Conservation (phyloP, 2,888 invertebrate genomes). For the Atrina japonica region DNA sequence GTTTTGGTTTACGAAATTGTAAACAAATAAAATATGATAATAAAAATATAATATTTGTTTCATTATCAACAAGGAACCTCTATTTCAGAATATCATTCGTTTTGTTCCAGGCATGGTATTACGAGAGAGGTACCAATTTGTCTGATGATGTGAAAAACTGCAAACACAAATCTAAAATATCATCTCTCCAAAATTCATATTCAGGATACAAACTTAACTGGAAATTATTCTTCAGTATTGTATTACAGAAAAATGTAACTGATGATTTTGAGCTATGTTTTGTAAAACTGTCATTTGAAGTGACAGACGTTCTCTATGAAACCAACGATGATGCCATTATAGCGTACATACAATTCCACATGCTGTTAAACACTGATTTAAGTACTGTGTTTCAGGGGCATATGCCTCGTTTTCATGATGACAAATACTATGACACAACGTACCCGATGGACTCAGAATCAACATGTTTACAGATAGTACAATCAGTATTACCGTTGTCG, state of each 20-base stretch:
- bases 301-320: constrained; percentile 27
- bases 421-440: background rate
- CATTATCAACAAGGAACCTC: too few species aligned
- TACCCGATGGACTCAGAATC: constrained; percentile 14
- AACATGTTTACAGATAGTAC: constrained; percentile 21
- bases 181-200: constrained; percentile 13
- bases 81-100: too few species aligned
- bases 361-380: constrained; percentile 36
- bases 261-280: constrained; percentile 31
- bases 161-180: constrained; percentile 27
- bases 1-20: too few species aligned
- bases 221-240: constrained; percentile 30
- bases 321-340: constrained; percentile 16
- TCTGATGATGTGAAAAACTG: constrained; percentile 30
- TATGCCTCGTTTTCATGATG: constrained; percentile 13
- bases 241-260: constrained; percentile 31
- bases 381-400: constrained; percentile 9
- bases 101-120: constrained; percentile 28
- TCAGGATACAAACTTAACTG: constrained; percentile 34
- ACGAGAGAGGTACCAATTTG: constrained; percentile 21
- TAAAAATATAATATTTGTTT: too few species aligned
- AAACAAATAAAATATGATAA: too few species aligned
- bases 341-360: constrained; percentile 34
- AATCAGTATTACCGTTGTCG: constrained; percentile 31
- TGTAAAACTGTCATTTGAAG: constrained; percentile 26